Evolutionary conservation across 2,113 vertebrate species (phyloP).

Genomic region (Syngnathus scovelli): DNA sequence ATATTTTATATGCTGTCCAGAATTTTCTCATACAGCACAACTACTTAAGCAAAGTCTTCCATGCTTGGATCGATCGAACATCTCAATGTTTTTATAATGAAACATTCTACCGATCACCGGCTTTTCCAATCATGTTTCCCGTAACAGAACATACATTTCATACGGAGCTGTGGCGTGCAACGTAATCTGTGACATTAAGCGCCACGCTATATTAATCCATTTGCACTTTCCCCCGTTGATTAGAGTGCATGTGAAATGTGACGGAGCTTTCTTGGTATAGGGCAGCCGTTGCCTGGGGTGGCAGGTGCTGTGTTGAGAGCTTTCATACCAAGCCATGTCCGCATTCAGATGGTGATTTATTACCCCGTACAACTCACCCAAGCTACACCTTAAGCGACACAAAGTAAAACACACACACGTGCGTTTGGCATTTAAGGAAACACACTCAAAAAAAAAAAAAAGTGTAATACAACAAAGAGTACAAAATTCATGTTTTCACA

Average conservation of each 20-base stretch:
- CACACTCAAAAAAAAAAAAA: slow-evolving; percentile 8
- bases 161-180: slow-evolving; percentile 40
- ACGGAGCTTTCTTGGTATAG: slow-evolving; percentile 60
- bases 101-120: slow-evolving; percentile 47
- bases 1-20: slow-evolving; percentile 6
- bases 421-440: slow-evolving; percentile 47
- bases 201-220: slow-evolving; percentile 65
- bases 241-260: slow-evolving; percentile 62
- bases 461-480: slow-evolving; percentile 8
- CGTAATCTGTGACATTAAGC: slow-evolving; percentile 58
- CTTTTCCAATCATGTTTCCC: slow-evolving; percentile 54
- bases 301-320: slow-evolving; percentile 46
- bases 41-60: slow-evolving; percentile 13
- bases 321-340: slow-evolving; percentile 56
- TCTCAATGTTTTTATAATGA: slow-evolving; percentile 38
- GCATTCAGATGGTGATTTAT: slow-evolving; percentile 68
- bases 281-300: slow-evolving; percentile 66
- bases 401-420: slow-evolving; percentile 17
- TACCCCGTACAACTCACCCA: slow-evolving; percentile 38
- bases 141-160: slow-evolving; percentile 52
- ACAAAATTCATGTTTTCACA: slow-evolving; percentile 20
- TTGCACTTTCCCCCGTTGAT: slow-evolving; percentile 69
- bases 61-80: neutral
- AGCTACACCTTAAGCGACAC: slow-evolving; percentile 29
- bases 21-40: slow-evolving; percentile 10